Conservation (phyloP, 1,140 invertebrate genomes). For the Augochlora pura region DNA sequence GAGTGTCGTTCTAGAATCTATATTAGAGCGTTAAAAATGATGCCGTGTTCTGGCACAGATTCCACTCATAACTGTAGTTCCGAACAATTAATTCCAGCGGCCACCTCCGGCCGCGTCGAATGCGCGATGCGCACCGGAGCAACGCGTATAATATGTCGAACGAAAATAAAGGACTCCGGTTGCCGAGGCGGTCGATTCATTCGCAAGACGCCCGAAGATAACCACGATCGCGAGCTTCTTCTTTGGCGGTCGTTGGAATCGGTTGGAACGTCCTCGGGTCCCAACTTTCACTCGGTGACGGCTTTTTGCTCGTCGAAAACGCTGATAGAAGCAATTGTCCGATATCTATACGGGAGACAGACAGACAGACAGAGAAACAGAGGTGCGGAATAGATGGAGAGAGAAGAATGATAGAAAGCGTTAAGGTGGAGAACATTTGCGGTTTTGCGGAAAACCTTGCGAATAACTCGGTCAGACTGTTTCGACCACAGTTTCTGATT, state of each 20-base stretch:
- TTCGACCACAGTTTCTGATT: slow-evolving; percentile 3
- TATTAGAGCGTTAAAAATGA: slow-evolving; percentile 35
- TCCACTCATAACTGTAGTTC: slow-evolving; percentile 50
- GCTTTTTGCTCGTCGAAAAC: slow-evolving; percentile 24
- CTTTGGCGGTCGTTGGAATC: slow-evolving; percentile 3
- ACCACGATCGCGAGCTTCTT: not conserved
- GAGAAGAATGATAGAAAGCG: slow-evolving; percentile 31
- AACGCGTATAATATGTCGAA: slow-evolving; percentile 24
- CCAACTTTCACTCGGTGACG: slow-evolving; percentile 53
- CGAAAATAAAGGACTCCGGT: slow-evolving; percentile 19
- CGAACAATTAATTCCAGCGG: slow-evolving; percentile 45
- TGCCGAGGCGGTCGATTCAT: not conserved
- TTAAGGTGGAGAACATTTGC: slow-evolving; percentile 1
- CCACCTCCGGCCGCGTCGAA: slow-evolving; percentile 6
- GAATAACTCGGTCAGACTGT: not conserved
- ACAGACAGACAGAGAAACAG: not conserved
- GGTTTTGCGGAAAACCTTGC: slow-evolving; percentile 42
- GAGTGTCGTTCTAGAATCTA: not conserved
- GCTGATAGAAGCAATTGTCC: slow-evolving; percentile 36
- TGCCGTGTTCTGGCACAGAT: slow-evolving; percentile 40
- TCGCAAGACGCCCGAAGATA: not conserved
- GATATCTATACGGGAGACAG: slow-evolving; percentile 10
- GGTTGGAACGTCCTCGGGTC: not conserved
- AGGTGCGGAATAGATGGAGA: too few relatives aligned
- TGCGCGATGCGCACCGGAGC: slow-evolving; percentile 31